A percentile compares a stretch with the other conserved stretches of the same genome.
Evolutionary conservation across 2,888 invertebrate genomes (phyloP).

Genomic region (Dioctria linearis): DNA sequence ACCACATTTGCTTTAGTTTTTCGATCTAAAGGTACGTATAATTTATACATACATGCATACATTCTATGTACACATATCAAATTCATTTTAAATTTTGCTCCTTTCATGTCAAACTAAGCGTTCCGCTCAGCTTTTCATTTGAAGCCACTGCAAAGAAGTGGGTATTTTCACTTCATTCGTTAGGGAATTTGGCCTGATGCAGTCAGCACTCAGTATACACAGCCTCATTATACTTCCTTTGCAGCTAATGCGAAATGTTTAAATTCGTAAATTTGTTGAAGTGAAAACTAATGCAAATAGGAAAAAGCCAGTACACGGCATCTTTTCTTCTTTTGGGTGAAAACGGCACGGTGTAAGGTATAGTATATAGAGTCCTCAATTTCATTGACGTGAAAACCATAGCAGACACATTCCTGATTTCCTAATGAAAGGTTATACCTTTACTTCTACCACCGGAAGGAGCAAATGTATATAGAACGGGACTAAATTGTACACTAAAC

Average conservation of each 20-base stretch:
- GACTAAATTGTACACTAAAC: neutral
- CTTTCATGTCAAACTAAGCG: slow-evolving; percentile 42
- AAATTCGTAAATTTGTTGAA: slow-evolving; percentile 49
- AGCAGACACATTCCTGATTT: slow-evolving; percentile 48
- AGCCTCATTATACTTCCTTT: slow-evolving; percentile 21
- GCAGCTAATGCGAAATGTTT: slow-evolving; percentile 48
- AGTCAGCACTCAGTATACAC: neutral
- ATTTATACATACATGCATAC: no score
- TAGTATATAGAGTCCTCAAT: slow-evolving; percentile 32
- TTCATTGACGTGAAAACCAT: slow-evolving; percentile 48
- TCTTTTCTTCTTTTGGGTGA: slow-evolving; percentile 22
- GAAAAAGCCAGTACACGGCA: slow-evolving; percentile 32
- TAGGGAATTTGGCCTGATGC: slow-evolving; percentile 22
- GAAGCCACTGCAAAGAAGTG: slow-evolving; percentile 38
- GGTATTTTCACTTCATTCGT: slow-evolving; percentile 44
- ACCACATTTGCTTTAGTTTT: no score
- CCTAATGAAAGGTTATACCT: slow-evolving; percentile 44
- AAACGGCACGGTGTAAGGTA: neutral
- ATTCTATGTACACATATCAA: neutral
- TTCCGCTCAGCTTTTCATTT: neutral
- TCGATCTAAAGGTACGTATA: no score
- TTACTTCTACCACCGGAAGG: slow-evolving; percentile 16
- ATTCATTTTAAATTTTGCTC: slow-evolving; percentile 36
- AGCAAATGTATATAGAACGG: slow-evolving; percentile 3
- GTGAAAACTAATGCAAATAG: slow-evolving; percentile 51